A percentile compares a stretch with the other conserved stretches of the same genome.
Evolutionary conservation across 2,888 invertebrate species (phyloP).

Genomic region (Tenthredo livida): DNA sequence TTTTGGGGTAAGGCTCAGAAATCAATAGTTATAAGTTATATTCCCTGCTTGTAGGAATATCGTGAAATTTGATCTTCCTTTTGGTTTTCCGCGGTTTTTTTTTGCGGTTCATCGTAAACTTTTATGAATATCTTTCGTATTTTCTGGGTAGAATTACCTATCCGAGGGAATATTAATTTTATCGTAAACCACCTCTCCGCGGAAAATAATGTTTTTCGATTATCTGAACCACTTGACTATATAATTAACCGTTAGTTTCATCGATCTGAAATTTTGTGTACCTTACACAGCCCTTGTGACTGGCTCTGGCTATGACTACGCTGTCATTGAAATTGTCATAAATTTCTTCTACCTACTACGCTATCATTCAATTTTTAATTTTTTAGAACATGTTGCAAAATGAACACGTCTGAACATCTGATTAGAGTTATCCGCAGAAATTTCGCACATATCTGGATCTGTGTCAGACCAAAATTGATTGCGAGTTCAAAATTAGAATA

Average conservation of each 20-base stretch:
- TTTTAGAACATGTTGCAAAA: not conserved
- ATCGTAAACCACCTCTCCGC: not conserved
- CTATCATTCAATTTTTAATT: not conserved
- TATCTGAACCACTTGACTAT: not conserved
- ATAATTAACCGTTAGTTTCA: not conserved
- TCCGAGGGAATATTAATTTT: not conserved
- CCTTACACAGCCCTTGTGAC: not conserved
- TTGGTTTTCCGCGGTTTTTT: not conserved
- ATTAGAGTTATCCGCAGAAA: not conserved
- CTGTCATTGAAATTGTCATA: not conserved
- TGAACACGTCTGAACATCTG: not conserved
- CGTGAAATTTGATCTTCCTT: not conserved
- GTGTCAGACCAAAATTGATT: not conserved
- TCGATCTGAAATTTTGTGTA: conserved; percentile 4
- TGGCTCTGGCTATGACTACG: not conserved
- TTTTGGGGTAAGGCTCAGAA: not conserved
- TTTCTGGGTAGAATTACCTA: not conserved
- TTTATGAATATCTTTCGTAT: not conserved
- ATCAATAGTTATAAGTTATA: not conserved
- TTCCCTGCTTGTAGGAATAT: not conserved
- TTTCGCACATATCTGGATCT: not conserved
- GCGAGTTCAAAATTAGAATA: not conserved
- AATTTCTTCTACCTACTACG: not conserved
- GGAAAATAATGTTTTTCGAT: not conserved
- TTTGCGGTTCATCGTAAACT: not conserved